These are phyloP conservation scores for Alcedo quadribrachys DNA, from an alignment of 2,797 vertebrate species.

Conservation along the genomic window DNA sequence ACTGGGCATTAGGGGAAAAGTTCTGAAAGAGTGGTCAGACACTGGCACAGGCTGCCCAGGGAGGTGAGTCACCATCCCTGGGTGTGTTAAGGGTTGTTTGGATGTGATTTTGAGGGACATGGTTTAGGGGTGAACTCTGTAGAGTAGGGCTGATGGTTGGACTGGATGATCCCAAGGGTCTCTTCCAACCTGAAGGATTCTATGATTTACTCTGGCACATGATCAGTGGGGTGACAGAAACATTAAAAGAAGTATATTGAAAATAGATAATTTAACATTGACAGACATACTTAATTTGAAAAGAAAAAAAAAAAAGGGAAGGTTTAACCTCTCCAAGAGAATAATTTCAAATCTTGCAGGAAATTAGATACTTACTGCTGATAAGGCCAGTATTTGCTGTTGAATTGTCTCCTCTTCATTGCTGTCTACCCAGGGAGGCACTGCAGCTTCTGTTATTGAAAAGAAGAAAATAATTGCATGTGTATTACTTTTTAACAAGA, in stretches of 20 bases:
- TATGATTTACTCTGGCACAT: background rate
- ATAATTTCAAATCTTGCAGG: background rate
- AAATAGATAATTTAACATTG: background rate
- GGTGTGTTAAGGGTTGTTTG: too few species aligned
- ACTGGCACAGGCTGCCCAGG: too few species aligned
- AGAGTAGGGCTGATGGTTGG: too few species aligned
- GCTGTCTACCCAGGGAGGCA: constrained; percentile 96
- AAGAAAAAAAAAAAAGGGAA: too few species aligned
- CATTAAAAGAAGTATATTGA: background rate
- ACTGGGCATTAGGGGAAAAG: too few species aligned
- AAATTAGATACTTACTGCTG: constrained; percentile 85
- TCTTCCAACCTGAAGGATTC: too few species aligned
- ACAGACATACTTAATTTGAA: background rate
- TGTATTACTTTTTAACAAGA: background rate
- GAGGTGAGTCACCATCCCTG: too few species aligned
- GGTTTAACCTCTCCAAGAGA: background rate
- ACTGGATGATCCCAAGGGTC: too few species aligned
- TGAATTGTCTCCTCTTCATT: constrained; percentile 97
- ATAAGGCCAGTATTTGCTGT: constrained; percentile 94
- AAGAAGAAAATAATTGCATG: background rate
- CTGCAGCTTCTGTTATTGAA: constrained; percentile 83
- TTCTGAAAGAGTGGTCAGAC: too few species aligned
- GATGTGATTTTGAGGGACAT: too few species aligned
- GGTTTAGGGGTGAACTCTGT: too few species aligned
- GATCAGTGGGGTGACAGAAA: background rate